Conservation (phyloP, 2,888 invertebrate species). For the Chrysolina oricalcia region DNA sequence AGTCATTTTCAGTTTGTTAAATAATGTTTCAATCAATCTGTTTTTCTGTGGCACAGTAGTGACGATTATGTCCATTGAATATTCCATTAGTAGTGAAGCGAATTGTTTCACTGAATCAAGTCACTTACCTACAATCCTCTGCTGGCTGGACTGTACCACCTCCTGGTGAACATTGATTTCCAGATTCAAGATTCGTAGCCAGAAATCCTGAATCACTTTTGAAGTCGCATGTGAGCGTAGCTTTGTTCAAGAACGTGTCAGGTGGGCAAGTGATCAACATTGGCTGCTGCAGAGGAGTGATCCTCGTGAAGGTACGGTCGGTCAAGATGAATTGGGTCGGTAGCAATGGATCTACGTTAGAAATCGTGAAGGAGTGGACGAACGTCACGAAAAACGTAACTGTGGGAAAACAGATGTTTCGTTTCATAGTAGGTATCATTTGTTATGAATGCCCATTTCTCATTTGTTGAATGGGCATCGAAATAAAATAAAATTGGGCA, state of each 20-base stretch:
- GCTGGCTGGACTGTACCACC: slow-evolving; percentile 1
- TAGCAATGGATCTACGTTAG: slow-evolving; percentile 30
- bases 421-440: too few relatives aligned
- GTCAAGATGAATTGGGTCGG: slow-evolving; percentile 27
- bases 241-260: slow-evolving; percentile 32
- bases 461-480: too few relatives aligned
- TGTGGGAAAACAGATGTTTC: not conserved
- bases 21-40: too few relatives aligned
- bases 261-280: slow-evolving; percentile 27
- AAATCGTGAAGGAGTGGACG: slow-evolving; percentile 24
- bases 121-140: slow-evolving; percentile 11
- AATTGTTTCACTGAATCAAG: too few relatives aligned
- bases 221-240: slow-evolving; percentile 26
- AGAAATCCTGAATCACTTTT: not conserved
- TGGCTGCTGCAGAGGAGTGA: slow-evolving; percentile 6
- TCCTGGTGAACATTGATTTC: not conserved
- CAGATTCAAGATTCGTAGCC: too few relatives aligned
- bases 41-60: too few relatives aligned
- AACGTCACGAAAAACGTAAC: slow-evolving; percentile 9
- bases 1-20: too few relatives aligned
- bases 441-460: too few relatives aligned
- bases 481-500: too few relatives aligned
- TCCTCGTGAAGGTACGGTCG: slow-evolving; percentile 24
- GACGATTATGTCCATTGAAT: too few relatives aligned
- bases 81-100: too few relatives aligned